Base-by-base conservation (phyloP, 2,888 invertebrate genomes). In the Oscheius sp. region DNA sequence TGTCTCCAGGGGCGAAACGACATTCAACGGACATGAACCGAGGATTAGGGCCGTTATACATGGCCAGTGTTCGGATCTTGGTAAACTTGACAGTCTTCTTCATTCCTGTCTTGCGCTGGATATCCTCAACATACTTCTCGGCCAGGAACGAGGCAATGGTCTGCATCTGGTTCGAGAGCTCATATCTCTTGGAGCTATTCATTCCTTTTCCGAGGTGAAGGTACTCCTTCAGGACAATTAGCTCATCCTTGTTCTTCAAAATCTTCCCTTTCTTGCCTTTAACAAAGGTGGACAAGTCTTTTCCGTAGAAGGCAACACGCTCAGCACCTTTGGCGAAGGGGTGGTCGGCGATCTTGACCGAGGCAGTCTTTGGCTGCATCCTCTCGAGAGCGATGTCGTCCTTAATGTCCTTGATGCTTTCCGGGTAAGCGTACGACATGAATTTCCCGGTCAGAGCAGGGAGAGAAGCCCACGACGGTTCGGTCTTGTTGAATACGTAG, bases 81-180 rank as follows among this genome's bases (percentile, higher is more conserved):
- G 62, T 13, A 32, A 72, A 62, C 33, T 72, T 72, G 29, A 72
- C 13, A 2, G 33, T 42, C 35, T 50, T 32, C 42, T 58, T 50
- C 33, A 2, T 7, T 33, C 63, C 62, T 29, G 51, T 63, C 37
- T 50, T 48, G 1, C 11, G 29, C 13, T 55, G 9, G 3, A 72
- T 29, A 11, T 51, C 62, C 32, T 50, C n/a, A 1, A 10, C 37
- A 35, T 62, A 72, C 55, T 72, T 33, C 10, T 37, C 42, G 4
- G 72, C 75, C 29, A 75, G 63, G 33, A 42, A 75, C 21, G 75
- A 35, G 29, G 73, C 65, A n/a, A 75, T 73, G 11, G 75, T 75
- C 48, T 75, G 75, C 32, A 73, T 50, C 32, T 75, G 73, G 50
- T 70, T 75, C 57, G 48, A 58, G 4, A 47, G 33, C 29, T 75